Base-by-base conservation (phyloP, 2,797 vertebrate genomes). In the Echeneis naucrates region DNA sequence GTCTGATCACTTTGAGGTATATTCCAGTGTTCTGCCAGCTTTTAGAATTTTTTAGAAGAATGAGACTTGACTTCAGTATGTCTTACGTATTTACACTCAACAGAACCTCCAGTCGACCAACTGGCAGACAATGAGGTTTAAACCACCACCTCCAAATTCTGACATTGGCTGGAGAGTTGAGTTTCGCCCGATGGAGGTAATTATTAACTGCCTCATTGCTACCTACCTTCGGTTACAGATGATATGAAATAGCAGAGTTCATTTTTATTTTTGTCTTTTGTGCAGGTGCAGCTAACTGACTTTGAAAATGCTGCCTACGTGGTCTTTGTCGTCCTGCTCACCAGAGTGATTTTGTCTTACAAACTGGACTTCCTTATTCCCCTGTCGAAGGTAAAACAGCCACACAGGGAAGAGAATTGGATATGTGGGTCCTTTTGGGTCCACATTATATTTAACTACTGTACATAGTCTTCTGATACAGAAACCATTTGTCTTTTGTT, bases 71-170 rank as follows among this genome's bases (percentile, higher is more conserved):
- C n/a, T 17, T 51, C 35, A 16, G 30, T 35, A 8, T 40, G 35
- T 42, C 5, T 2, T 1, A 2, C 59, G 68, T 21, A 33, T 24
- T 69, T 3, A 42, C 30, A 33, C 26, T 45, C 8, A 2, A 47
- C 33, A 99, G 98, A 99, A 99, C 87, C 95, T 99, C 84, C 98
- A 99, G 80, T 99, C 98, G 24, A 99, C 98, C 83, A 99, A 99
- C 83, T 99, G 98, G 98, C 98, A 99, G 92, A 98, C 98, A 0
- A 99, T 99, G 98, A 95, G 98, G 87, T 99, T 99, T 86, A 99
- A 99, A 82, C 98, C 98, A 14, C 98, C 98, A 5, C 98, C 98
- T 83, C 98, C 98, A 7, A 99, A 99, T 92, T 99, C 98, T 2
- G 98, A 99, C 70, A 99, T 99, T 47, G 98, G 98, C 55, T 99